Base-by-base conservation (phyloP, 1,140 invertebrate genomes). In the Drosophila kepulauana region DNA sequence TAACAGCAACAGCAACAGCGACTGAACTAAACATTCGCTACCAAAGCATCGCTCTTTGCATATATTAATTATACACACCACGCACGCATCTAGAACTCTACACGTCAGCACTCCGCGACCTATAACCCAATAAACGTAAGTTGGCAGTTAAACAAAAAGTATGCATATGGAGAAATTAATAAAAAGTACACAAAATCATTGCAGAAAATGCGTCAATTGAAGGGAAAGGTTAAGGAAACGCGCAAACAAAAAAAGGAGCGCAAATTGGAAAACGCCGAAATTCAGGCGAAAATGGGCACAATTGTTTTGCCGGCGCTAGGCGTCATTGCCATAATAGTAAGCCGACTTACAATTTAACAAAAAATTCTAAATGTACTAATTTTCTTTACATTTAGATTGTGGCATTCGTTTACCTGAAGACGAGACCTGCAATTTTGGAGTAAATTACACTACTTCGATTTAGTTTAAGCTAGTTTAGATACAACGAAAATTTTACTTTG, bases 141-240 rank as follows among this genome's bases (percentile, higher is more conserved):
- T 64, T 8, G 8, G 2, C 7, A 38, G 35, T 8, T 6, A 33
- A 33, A 5, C 28, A 11, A 10, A 20, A 7, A 45, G 20, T 38
- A 1, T 13, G 0, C 3, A n/a, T 25, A 25, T 25, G 20, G 20
- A 4, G 20, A 13, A 8, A 46, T 1, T 10, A 8, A 7, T 28
- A 1, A 45, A 7, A 25, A 25, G 3, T 1, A 46, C 7, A 46
- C 16, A 45, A 45, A 52, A 30, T 30, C 4, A 41, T 15, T 11
- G 38, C 48, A 79, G 78, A 81, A 69, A 57, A 92, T 92, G 91
- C 91, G 91, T 13, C 91, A 92, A 67, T 48, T 92, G 3, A 92
- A 92, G 35, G 91, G 91, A 6, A 92, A 92, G 33, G 91, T 92
- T 7, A 92, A 92, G 64, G 91, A 92, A 56, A 92, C 91, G 8